These are phyloP conservation scores for Magallana ariakensis DNA, from an alignment of 1,140 invertebrate species.

Conservation along the genomic window DNA sequence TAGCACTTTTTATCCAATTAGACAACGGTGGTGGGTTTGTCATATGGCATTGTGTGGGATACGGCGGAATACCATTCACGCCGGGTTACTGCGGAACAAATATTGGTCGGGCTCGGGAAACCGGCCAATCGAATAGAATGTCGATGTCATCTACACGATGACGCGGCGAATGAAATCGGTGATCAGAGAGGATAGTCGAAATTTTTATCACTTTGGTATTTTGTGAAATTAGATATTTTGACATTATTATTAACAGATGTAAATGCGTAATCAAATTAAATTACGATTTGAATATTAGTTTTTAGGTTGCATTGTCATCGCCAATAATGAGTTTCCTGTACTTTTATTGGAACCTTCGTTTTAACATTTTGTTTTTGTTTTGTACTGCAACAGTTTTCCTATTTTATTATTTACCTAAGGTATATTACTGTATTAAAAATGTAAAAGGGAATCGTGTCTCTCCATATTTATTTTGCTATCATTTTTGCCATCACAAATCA, in stretches of 20 bases:
- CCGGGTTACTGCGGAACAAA: not conserved
- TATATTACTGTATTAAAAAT: too few species aligned
- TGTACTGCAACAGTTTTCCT: too few species aligned
- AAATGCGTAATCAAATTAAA: not conserved
- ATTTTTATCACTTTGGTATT: not conserved
- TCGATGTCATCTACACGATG: not conserved
- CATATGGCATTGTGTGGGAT: slow-evolving; percentile 8
- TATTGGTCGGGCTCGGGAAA: slow-evolving; percentile 33
- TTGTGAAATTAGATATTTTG: not conserved
- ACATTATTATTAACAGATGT: not conserved
- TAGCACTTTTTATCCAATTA: slow-evolving; percentile 31
- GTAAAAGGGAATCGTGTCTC: too few species aligned
- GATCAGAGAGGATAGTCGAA: slow-evolving; percentile 1
- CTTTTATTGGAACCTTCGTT: too few species aligned
- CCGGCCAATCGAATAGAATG: not conserved
- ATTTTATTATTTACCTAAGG: too few species aligned
- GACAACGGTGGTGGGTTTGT: slow-evolving; percentile 1
- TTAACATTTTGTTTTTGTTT: too few species aligned
- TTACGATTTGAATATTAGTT: not conserved
- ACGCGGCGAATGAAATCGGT: slow-evolving; percentile 2
- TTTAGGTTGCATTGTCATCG: too few species aligned
- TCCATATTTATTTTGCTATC: too few species aligned
- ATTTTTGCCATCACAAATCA: too few species aligned
- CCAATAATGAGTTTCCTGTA: too few species aligned
- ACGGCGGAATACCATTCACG: not conserved